Evolutionary conservation across 2,113 vertebrate genomes (phyloP), one percentile per base, ranked within the genome.

Genomic region (Hystrix cristata): DNA sequence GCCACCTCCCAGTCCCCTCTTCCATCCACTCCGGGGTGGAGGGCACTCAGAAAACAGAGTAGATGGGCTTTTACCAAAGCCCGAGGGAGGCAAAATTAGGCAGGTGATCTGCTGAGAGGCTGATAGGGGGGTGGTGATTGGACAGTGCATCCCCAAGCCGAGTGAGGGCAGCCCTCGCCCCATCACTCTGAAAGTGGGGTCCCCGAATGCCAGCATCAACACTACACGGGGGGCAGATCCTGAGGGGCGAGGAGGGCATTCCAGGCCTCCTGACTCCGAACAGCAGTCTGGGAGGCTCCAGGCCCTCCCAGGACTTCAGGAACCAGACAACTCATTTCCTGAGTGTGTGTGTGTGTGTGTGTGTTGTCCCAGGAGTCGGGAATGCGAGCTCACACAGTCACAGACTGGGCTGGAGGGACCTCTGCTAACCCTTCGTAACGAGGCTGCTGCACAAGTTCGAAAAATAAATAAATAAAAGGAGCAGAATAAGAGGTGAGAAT

Each of bases 391-490:
- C 34, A n/a, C 34, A 46, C 14, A 51, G 71, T 29, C 92, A 90
- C n/a, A 60, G 95, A 19, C 11, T 4, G 7, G n/a, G 5, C 76
- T 48, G 12, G 64, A 62, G 43, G 6, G 34, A 64, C 10, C 18
- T 55, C 43, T 64, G 29, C 38, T 55, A 67, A 53, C 34, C 89
- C 48, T 91, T 82, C 48, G 53, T 74, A 93, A 74, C 59, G 62
- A 95, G 78, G 1, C 53, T 23, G 53, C 51, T 27, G 14, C 25
- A 55, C 51, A 46, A 62, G 48, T 55, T n/a, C 31, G 8, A 89
- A 84, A 89, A 78, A 78, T 67, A 91, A 96, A 60, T 76, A 62
- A 76, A 48, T 19, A 53, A 31, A n/a, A 31, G 55, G 74, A 21
- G 9, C 19, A 1, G 65, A 85, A 78, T 51, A 93, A 43, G 9